Base-by-base conservation (phyloP, 2,113 vertebrate genomes). In the Chascanopsetta lugubris region DNA sequence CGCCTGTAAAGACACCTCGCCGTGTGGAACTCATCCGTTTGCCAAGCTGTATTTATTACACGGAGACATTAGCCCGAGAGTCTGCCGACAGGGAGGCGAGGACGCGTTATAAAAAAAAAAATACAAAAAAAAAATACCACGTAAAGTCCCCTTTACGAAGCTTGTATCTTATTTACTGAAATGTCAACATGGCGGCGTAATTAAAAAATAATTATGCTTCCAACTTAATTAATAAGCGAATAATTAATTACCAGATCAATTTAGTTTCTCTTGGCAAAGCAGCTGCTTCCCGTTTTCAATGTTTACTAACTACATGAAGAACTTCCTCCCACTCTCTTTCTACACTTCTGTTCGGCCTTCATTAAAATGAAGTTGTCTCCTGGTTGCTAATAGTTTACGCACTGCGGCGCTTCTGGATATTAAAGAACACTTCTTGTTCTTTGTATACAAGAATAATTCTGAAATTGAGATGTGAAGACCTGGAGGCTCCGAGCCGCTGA, bases 11-110 rank as follows among this genome's bases (percentile, higher is more conserved):
- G 64, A 56, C 69, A 34, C 60, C 55, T 68, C 65, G 42, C 75
- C 42, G 29, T 60, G 60, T 83, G 42, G 83, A 73, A 88, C 83
- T 40, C 68, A 85, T 77, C 62, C 72, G 29, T 30, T 49, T 53
- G 40, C 75, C 77, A 73, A 32, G 54, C 17, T 69, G 80, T 79
- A 82, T 82, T 83, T 79, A 77, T 78, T 69, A n/a, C 69, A 66
- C 51, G 62, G 82, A 72, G 61, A 51, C 61, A 50, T 82, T 76
- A 67, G 66, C 74, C 75, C 27, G 12, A 50, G 45, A 72, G 68
- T 68, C 66, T 0, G 70, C 79, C 84, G 70, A 77, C 73, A 36
- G 48, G 2, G 7, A 38, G 42, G 32, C 64, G 36, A 18, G 17
- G 17, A 13, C 27, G 45, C 1, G 15, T 4, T 48, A 51, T 56